A percentile compares a stretch with the other conserved stretches of the same genome.
Evolutionary conservation across 2,113 vertebrate genomes (phyloP).

Genomic region (Platichthys stellatus): DNA sequence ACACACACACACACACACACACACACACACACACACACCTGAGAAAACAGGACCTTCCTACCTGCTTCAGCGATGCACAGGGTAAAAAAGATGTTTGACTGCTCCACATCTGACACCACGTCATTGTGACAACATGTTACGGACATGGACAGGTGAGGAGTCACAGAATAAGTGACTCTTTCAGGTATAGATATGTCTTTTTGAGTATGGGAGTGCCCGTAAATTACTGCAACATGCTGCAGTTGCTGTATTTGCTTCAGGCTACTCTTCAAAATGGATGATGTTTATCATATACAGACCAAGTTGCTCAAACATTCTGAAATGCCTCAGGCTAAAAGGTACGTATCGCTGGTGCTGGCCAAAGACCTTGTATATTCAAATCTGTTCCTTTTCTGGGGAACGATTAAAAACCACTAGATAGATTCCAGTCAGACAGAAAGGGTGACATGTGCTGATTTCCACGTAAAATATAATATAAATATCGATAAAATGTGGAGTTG

Average conservation of each 20-base stretch:
- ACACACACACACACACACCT: too few relatives aligned
- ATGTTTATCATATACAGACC: constrained; percentile 11
- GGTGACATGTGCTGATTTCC: too few relatives aligned
- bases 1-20: too few relatives aligned
- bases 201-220: background rate
- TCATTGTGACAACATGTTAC: too few relatives aligned
- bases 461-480: background rate
- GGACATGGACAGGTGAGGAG: background rate
- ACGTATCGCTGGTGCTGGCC: background rate
- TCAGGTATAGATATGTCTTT: background rate
- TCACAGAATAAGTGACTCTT: too few relatives aligned
- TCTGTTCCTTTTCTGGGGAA: too few relatives aligned
- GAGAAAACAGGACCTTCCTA: too few relatives aligned
- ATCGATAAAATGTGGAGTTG: background rate
- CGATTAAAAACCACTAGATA: background rate
- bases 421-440: background rate
- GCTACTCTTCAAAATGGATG: background rate
- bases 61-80: too few relatives aligned
- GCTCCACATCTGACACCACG: too few relatives aligned
- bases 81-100: too few relatives aligned
- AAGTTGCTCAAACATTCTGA: constrained; percentile 14
- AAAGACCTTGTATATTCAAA: background rate
- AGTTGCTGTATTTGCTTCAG: constrained; percentile 3
- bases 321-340: background rate
- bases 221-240: constrained; percentile 17